Percentiles rank a stretch among this genome's conserved stretches.
phyloP scores from a whole-genome alignment of 2,113 vertebrate genomes.

The Leuciscus idus region DNA sequence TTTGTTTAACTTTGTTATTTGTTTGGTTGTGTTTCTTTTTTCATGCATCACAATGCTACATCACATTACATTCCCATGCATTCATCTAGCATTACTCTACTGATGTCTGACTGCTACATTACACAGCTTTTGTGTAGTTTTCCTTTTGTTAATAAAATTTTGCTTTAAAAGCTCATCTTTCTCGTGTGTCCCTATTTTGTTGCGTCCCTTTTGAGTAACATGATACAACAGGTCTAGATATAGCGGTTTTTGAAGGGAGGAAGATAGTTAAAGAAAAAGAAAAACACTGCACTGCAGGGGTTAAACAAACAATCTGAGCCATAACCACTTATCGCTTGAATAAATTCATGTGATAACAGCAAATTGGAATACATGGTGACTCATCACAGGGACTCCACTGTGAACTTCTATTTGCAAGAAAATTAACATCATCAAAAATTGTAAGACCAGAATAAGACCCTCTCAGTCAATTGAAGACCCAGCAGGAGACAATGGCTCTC shows the following conservation, averaged over 20 bases:
- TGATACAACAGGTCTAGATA: background rate
- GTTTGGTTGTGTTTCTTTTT: no score
- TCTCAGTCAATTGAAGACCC: background rate
- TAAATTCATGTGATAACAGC: slow-evolving; percentile 51
- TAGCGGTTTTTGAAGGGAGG: background rate
- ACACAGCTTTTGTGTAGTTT: no score
- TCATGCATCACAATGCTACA: no score
- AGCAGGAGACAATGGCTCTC: background rate
- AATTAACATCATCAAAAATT: background rate
- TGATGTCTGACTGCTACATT: no score
- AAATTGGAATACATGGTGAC: slow-evolving; percentile 54
- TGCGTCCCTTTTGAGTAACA: no score
- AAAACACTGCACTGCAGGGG: background rate
- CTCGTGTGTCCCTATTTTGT: no score
- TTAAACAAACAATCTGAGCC: slow-evolving; percentile 26
- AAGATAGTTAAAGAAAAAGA: background rate
- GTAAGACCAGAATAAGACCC: slow-evolving; percentile 11
- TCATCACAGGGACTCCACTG: slow-evolving; percentile 55
- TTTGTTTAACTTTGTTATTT: no score
- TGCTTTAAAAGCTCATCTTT: no score
- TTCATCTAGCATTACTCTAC: no score
- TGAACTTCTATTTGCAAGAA: slow-evolving; percentile 55
- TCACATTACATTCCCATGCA: no score
- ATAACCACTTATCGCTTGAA: slow-evolving; percentile 26
- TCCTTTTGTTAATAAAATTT: no score